Conservation (phyloP, 1,140 invertebrate species). For the Drosophila watanabei region DNA sequence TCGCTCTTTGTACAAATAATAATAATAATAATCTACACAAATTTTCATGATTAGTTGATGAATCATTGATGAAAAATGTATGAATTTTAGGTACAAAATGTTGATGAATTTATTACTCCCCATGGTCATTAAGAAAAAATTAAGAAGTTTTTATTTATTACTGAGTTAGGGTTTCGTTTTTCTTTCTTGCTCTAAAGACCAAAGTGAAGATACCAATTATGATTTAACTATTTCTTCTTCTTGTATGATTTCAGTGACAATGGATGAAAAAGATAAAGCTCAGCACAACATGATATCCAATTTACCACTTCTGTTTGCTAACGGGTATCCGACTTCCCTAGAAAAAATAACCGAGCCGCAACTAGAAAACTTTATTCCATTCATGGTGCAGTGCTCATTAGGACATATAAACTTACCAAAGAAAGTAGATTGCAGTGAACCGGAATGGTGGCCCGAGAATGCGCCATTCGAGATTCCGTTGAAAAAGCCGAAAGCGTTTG, state of each 20-base stretch:
- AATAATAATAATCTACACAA: too few relatives aligned
- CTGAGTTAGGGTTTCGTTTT: too few relatives aligned
- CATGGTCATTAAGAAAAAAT: too few relatives aligned
- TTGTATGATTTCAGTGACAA: conserved; percentile 47
- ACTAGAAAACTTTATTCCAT: conserved; percentile 90
- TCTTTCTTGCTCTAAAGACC: too few relatives aligned
- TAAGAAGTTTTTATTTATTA: too few relatives aligned
- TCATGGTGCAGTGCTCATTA: conserved; percentile 91
- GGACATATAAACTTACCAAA: conserved; percentile 88
- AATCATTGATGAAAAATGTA: too few relatives aligned
- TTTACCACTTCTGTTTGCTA: conserved; percentile 89
- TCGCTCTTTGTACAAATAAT: too few relatives aligned
- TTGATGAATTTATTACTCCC: too few relatives aligned
- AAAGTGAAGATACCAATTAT: too few relatives aligned
- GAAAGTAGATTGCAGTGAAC: conserved; percentile 86
- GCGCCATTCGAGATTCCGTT: conserved; percentile 89
- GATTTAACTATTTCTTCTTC: background rate
- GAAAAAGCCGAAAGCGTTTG: conserved; percentile 86
- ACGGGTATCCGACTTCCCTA: conserved; percentile 89
- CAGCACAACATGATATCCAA: conserved; percentile 86
- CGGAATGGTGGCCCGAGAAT: conserved; percentile 90
- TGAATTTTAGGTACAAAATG: too few relatives aligned
- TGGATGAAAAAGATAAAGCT: conserved; percentile 80
- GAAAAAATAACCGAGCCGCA: conserved; percentile 88
- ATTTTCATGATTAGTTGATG: too few relatives aligned